These are phyloP conservation scores for Cerceris ruficornis DNA, from an alignment of 2,888 invertebrate species.

Conservation along the genomic window DNA sequence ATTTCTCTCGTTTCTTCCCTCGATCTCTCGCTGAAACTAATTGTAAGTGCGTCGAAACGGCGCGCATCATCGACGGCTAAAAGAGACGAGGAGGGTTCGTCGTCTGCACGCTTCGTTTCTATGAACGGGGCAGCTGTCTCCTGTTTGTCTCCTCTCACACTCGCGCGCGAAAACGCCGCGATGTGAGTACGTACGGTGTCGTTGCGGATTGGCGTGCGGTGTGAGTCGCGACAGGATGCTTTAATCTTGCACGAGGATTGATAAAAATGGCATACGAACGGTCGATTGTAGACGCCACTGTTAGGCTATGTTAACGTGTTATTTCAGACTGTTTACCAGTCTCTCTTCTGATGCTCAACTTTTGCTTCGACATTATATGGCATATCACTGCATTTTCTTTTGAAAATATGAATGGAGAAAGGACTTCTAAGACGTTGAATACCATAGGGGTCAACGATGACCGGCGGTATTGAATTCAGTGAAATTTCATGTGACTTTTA, in stretches of 20 bases:
- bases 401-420: too few relatives aligned
- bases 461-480: too few relatives aligned
- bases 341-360: too few relatives aligned
- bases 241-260: conserved; percentile 40
- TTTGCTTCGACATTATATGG: too few relatives aligned
- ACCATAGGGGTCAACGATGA: too few relatives aligned
- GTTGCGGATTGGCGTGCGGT: conserved; percentile 24
- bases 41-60: conserved; percentile 38
- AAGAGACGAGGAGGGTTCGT: conserved; percentile 51
- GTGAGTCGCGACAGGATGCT: conserved; percentile 38
- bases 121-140: conserved; percentile 62
- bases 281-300: conserved; percentile 34
- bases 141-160: conserved; percentile 61
- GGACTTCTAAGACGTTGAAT: too few relatives aligned
- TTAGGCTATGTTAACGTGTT: neutral
- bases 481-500: too few relatives aligned
- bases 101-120: conserved; percentile 44
- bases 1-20: conserved; percentile 15
- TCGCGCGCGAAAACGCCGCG: conserved; percentile 31
- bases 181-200: conserved; percentile 12
- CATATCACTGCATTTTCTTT: too few relatives aligned
- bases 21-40: conserved; percentile 20
- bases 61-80: conserved; percentile 52
- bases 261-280: conserved; percentile 40
- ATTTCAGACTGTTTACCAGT: too few relatives aligned